These are phyloP conservation scores for Brachyistius frenatus DNA, from an alignment of 2,113 vertebrate species.

Conservation along the genomic window DNA sequence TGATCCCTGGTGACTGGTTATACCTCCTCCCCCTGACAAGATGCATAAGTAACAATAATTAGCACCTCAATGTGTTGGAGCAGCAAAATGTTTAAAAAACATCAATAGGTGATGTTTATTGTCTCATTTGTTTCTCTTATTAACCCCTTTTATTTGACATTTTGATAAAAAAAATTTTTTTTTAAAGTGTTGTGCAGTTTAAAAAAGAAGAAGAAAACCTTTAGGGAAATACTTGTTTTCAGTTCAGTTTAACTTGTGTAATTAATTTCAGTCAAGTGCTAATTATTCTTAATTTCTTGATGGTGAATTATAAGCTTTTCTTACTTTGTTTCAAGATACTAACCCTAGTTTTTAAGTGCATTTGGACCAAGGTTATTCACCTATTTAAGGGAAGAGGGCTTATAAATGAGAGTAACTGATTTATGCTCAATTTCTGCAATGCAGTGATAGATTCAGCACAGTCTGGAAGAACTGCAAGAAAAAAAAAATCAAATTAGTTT, in stretches of 20 bases:
- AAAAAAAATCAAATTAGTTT: background rate
- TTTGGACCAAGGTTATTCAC: background rate
- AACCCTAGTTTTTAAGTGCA: background rate
- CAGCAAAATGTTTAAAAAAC: constrained; percentile 55
- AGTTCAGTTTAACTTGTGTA: constrained; percentile 5
- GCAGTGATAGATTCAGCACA: background rate
- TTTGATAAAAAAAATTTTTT: too few relatives aligned
- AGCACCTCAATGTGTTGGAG: constrained; percentile 67
- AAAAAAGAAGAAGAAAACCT: constrained; percentile 8
- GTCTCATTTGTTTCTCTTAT: constrained; percentile 47
- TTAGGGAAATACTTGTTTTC: constrained; percentile 22
- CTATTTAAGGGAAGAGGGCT: background rate
- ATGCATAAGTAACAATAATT: constrained; percentile 70
- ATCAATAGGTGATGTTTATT: constrained; percentile 53
- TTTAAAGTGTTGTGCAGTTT: constrained; percentile 19
- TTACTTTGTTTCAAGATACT: background rate
- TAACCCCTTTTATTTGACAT: constrained; percentile 18
- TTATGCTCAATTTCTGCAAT: background rate
- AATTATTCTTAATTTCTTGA: constrained; percentile 15
- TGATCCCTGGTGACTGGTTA: constrained; percentile 49
- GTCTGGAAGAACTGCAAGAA: background rate
- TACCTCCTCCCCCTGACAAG: constrained; percentile 30
- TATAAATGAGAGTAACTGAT: constrained; percentile 5
- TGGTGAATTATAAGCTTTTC: constrained; percentile 4
- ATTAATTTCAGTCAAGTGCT: constrained; percentile 27